Evolutionary conservation across 2,797 vertebrate species (phyloP), one percentile per base, ranked within the genome.

Genomic region (Danio kyathit): DNA sequence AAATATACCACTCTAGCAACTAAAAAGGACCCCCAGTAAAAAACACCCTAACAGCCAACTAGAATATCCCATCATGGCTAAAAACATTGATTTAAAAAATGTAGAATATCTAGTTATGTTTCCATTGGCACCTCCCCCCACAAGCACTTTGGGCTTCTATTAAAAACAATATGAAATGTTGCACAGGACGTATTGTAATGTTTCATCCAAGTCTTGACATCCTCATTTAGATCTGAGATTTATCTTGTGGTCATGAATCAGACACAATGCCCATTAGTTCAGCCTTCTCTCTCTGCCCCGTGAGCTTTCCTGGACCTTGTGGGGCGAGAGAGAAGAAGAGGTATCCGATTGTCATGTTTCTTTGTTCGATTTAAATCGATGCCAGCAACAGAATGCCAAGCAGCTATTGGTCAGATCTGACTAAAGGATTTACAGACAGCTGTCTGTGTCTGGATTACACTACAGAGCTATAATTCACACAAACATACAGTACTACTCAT

Each of bases 281-380:
- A 64, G 13, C 17, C 65, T 63, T 16, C 56, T 17, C 40, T 38
- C 61, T 38, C 61, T 70, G 14, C 38, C 74, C 44, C 8, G 7
- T 80, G 57, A 63, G 21, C n/a, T 60, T 48, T 83, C 21, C 69
- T 63, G 17, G 19, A 66, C 65, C 19, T 29, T 11, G 19, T 41
- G 12, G 48, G 17, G 2, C 5, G 40, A 76, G 57, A 14, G 19
- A 61, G 17, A 70, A 29, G 59, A 63, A 40, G 14, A 43, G 56
- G 57, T 61, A 71, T 70, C 40, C 59, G 46, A 67, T 3, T 19
- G 41, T 65, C 41, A 70, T 69, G 74, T 66, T 82, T 71, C 44
- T 80, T 77, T 84, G 66, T 77, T 81, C 71, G 49, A 43, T 84
- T 78, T 77, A 65, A 76, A 82, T 84, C 80, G 82, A 84, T 82